Conservation (phyloP, 2,113 vertebrate species). For the Oreochromis aureus region DNA sequence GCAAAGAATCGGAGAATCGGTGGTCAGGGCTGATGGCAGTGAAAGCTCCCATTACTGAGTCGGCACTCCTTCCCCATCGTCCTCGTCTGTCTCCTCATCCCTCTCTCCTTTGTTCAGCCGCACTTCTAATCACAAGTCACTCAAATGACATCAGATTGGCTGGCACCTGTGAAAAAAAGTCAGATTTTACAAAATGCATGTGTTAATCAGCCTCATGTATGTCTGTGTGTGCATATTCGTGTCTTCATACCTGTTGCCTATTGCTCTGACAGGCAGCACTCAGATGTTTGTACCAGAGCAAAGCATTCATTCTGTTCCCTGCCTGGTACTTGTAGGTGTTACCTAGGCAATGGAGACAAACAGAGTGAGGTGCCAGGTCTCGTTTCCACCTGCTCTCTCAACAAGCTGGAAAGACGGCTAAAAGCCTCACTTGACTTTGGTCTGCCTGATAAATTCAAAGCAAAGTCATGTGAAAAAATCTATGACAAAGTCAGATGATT, state of each 20-base stretch:
- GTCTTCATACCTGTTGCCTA: constrained; percentile 83
- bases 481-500: neutral
- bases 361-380: constrained; percentile 5
- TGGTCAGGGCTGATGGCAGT: constrained; percentile 76
- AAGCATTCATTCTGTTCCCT: constrained; percentile 89
- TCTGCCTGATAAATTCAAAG: neutral
- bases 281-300: constrained; percentile 97
- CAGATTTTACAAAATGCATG: neutral
- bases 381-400: neutral
- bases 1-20: constrained; percentile 31
- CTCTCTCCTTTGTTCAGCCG: constrained; percentile 27
- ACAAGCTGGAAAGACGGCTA: constrained; percentile 8
- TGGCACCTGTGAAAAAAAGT: constrained; percentile 78
- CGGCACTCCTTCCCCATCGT: constrained; percentile 41
- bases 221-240: neutral
- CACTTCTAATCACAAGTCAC: constrained; percentile 62
- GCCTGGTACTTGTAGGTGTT: constrained; percentile 99
- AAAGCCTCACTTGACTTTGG: neutral
- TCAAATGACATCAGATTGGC: constrained; percentile 99
- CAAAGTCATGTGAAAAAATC: constrained; percentile 6
- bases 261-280: constrained; percentile 96
- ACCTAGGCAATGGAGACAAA: constrained; percentile 72
- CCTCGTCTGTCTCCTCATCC: constrained; percentile 15
- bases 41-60: constrained; percentile 61
- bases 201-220: neutral